phyloP scores from a whole-genome alignment of 1,140 invertebrate genomes.

The Steinernema khuongi region DNA sequence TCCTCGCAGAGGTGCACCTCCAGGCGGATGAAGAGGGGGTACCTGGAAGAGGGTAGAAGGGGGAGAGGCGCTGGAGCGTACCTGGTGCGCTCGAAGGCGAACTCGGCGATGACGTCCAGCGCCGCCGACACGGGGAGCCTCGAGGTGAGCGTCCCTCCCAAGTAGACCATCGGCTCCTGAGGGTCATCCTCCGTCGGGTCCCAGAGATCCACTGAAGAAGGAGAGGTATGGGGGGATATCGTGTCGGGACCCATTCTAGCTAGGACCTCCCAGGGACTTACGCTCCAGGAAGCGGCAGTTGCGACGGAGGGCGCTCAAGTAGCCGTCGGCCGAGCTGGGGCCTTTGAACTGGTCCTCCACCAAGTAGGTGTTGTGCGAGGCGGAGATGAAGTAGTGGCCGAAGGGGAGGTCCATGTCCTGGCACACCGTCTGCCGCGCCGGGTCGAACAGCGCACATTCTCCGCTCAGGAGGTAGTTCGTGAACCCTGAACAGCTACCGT shows the following conservation, averaged over 20 bases:
- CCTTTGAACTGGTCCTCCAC: conserved; percentile 65
- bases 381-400: conserved; percentile 67
- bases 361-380: conserved; percentile 69
- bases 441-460: conserved; percentile 66
- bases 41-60: conserved; percentile 32
- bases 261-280: conserved; percentile 28
- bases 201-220: conserved; percentile 66
- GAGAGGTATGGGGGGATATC: conserved; percentile 19
- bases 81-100: conserved; percentile 64
- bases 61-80: background rate
- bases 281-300: conserved; percentile 53
- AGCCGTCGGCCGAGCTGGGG: conserved; percentile 64
- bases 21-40: conserved; percentile 50
- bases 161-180: conserved; percentile 64
- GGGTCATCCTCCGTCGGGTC: conserved; percentile 61
- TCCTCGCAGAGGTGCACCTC: conserved; percentile 49
- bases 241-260: no score
- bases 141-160: conserved; percentile 66
- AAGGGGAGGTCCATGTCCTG: conserved; percentile 62
- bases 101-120: conserved; percentile 63
- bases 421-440: conserved; percentile 61
- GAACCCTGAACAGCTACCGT: conserved; percentile 62
- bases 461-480: conserved; percentile 65
- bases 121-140: conserved; percentile 65
- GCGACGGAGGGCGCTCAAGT: conserved; percentile 54